Evolutionary conservation across 2,797 vertebrate genomes (phyloP), one percentile per base, ranked within the genome.

Genomic region (Glossophaga mutica): DNA sequence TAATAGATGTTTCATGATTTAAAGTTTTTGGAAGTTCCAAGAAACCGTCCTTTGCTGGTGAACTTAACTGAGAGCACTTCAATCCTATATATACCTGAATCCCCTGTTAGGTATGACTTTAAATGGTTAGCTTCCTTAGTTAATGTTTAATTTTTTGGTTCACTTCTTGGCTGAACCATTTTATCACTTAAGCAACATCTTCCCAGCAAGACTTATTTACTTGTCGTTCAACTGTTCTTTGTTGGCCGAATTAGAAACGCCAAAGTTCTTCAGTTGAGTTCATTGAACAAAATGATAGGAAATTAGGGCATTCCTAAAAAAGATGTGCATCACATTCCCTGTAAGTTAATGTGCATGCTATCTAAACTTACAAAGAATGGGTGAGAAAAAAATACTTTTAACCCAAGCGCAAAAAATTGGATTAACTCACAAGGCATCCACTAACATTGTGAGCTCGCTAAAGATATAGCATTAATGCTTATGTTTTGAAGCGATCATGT

Each of bases 1-100:
- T 83, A 98, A 97, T 15, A 99, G 91, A 89, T 97, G 86, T 97
- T 98, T 99, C 99, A 99, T 98, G 92, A 94, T 96, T 96, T 95
- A 93, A 89, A 65, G 55, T 93, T 92, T 95, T 91, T 93, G 42
- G 48, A 97, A 95, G 86, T 89, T 65, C 96, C 98, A 93, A 37
- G 85, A 93, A 97, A 78, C 62, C 79, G 93, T 96, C 95, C 94
- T 89, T 83, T 96, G 89, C 37, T 93, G 86, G 84, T 87, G 83
- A 95, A 81, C 92, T 90, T 96, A 81, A 34, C 67, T 91, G 68
- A 96, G 48, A 39, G 86, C 89, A 32, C 55, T 55, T 84, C 65
- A 52, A 9, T 81, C 96, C 44, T 96, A 98, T 98, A 96, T 71
- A 96, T 90, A 93, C 78, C 68, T 21, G 6, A 3, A 52, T 82